Base-by-base conservation (phyloP, 2,888 invertebrate species). In the Sinodicranocentrus sp. region DNA sequence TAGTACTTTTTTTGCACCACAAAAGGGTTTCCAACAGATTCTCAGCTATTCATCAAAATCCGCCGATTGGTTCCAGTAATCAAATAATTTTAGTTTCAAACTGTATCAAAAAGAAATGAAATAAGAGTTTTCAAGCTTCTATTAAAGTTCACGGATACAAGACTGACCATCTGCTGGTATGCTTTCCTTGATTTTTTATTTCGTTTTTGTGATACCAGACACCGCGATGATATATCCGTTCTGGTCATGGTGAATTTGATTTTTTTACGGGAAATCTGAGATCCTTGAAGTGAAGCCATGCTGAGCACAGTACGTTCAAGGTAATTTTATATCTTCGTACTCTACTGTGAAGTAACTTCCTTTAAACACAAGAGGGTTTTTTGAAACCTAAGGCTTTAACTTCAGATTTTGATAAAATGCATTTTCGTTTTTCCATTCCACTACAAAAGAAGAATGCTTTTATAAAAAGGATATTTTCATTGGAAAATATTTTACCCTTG, bases 241-340 rank as follows among this genome's bases (percentile, higher is more conserved):
- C 43, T 77, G 77, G 77, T 77, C 77, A 77, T 26, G 77, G 67
- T 77, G 28, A 25, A 68, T 77, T 77, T 68, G 2, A 33, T n/a
- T 26, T 44, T 57, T 57, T 67, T 67, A 26, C 44, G 15, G 43
- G 77, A 77, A 68, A 77, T 59, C 43, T 44, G 77, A 77, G 67
- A 67, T 19, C 67, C 43, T 43, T 67, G 68, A 77, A n/a, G n/a
- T n/a, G n/a, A n/a, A 57, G 17, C 77, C 77, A 54, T 77, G 77
- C 77, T 77, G 77, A 26, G 77, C 44, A 39, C 23, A 67, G 57
- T 28, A 33, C 21, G n/a, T 26, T 1, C 3, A 39, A n/a, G 43
- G 19, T 10, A 39, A 43, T 5, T n/a, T n/a, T n/a, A n/a, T n/a
- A n/a, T 63, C 33, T 28, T 57, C n/a, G 63, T 28, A 28, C 17